Percentiles rank a stretch among this genome's conserved stretches.
Evolutionary conservation across 2,888 invertebrate genomes (phyloP).

Genomic region (Stegophylla sp.): DNA sequence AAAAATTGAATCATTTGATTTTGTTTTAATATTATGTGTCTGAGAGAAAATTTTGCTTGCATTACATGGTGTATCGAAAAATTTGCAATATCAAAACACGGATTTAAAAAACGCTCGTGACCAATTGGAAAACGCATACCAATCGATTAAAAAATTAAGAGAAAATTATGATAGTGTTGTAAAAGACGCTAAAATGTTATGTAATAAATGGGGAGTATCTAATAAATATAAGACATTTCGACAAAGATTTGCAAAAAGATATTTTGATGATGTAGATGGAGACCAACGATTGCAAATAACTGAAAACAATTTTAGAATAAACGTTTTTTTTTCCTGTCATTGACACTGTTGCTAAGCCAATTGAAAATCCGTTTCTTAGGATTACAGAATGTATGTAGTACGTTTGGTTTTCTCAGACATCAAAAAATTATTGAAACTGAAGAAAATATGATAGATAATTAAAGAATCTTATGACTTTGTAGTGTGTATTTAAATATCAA

Average conservation of each 20-base stretch:
- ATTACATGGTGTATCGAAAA: conserved; percentile 21
- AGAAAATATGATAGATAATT: neutral
- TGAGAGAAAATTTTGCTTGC: conserved; percentile 17
- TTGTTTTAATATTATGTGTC: conserved; percentile 11
- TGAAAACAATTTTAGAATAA: neutral
- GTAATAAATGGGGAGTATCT: conserved; percentile 10
- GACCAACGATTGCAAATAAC: neutral
- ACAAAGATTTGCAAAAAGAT: conserved; percentile 2
- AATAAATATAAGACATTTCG: neutral
- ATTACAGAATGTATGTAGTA: neutral
- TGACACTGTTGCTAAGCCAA: too few relatives aligned
- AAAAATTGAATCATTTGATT: conserved; percentile 1
- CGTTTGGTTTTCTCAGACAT: neutral
- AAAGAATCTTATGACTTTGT: neutral
- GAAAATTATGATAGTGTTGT: conserved; percentile 3
- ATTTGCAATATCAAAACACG: neutral
- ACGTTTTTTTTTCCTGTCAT: neutral
- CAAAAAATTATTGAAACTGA: conserved; percentile 2
- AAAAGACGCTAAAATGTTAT: neutral
- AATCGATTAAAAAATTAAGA: conserved; percentile 2
- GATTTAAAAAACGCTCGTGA: conserved; percentile 24
- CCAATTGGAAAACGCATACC: conserved; percentile 13
- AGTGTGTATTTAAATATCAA: conserved; percentile 2
- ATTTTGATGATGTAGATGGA: conserved; percentile 20
- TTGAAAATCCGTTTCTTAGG: neutral